Percentiles rank a stretch among this genome's conserved stretches.
Conservation (phyloP, 2,888 invertebrate genomes). For the Galerucella pusilla region DNA sequence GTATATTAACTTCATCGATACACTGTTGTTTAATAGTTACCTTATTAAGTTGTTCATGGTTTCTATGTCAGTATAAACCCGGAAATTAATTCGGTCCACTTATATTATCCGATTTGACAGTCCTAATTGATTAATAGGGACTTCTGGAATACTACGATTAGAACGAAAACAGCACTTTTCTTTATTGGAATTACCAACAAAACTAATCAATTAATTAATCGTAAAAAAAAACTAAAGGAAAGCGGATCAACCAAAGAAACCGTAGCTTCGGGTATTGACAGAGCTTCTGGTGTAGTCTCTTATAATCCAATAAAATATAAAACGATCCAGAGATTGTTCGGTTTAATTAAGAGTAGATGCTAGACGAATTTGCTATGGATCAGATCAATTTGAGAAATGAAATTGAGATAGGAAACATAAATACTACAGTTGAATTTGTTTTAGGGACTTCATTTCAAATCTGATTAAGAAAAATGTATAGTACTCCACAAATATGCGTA, state of each 20-base stretch:
- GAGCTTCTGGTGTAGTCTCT: not conserved
- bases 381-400: not conserved
- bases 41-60: too few relatives aligned
- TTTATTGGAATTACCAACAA: constrained; percentile 23
- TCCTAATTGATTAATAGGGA: constrained; percentile 14
- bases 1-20: too few relatives aligned
- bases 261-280: not conserved
- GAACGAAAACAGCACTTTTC: constrained; percentile 35
- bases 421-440: too few relatives aligned
- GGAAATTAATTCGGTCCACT: not conserved
- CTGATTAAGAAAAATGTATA: too few relatives aligned
- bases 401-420: not conserved
- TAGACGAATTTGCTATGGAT: not conserved
- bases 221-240: constrained; percentile 35
- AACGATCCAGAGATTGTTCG: not conserved
- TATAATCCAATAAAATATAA: not conserved
- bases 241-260: constrained; percentile 20
- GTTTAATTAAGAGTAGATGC: not conserved
- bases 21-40: too few relatives aligned
- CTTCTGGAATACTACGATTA: constrained; percentile 23
- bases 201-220: constrained; percentile 40
- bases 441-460: too few relatives aligned
- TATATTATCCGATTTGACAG: not conserved
- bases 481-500: too few relatives aligned
- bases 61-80: not conserved